These are phyloP conservation scores for Threskiornis aethiopicus DNA, from an alignment of 2,797 vertebrate genomes.

Conservation along the genomic window DNA sequence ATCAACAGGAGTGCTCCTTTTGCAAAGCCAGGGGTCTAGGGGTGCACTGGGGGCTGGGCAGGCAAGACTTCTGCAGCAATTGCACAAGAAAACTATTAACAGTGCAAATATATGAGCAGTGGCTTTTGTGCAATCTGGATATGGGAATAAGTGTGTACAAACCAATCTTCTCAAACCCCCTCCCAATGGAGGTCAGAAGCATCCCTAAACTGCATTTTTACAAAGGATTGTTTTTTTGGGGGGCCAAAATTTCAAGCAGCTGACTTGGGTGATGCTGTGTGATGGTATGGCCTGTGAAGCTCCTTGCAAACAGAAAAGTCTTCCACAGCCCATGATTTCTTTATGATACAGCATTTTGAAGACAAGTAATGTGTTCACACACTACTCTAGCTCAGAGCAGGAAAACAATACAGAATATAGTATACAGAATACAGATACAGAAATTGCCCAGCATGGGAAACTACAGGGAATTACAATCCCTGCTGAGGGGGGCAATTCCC, in stretches of 20 bases:
- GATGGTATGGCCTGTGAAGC: neutral
- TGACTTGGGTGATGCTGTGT: neutral
- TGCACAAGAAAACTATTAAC: neutral
- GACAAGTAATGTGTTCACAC: neutral
- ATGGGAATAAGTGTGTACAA: neutral
- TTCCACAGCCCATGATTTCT: neutral
- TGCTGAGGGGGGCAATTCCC: neutral
- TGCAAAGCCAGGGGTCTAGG: rapidly evolving
- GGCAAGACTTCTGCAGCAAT: neutral
- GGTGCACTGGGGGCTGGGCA: neutral
- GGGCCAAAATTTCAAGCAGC: neutral
- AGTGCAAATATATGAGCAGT: neutral
- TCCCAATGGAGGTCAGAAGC: neutral
- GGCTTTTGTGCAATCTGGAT: neutral
- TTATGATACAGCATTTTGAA: neutral
- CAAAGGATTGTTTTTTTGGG: rapidly evolving
- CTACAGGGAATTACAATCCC: neutral
- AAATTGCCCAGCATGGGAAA: neutral
- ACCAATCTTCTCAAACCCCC: neutral
- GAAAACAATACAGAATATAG: neutral
- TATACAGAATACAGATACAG: neutral
- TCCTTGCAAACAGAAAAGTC: neutral
- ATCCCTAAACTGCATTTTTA: neutral
- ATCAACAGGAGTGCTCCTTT: neutral
- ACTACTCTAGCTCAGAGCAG: neutral